These are phyloP conservation scores for Danio rerio DNA, from an alignment of 2,113 vertebrate genomes.

Conservation along the genomic window DNA sequence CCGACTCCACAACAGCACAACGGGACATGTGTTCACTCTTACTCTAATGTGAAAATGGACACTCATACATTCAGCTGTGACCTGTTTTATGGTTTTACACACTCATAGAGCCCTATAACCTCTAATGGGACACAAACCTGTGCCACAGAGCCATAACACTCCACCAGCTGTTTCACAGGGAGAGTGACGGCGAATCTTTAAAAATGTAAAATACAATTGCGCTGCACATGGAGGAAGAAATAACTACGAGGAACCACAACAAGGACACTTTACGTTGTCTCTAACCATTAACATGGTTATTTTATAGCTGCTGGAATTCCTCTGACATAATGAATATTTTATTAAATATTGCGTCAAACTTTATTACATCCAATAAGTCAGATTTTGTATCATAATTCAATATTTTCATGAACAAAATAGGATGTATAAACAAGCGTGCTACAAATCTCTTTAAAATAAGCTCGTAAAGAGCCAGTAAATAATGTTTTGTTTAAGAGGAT, in stretches of 20 bases:
- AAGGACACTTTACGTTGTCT: neutral
- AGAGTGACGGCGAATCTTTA: neutral
- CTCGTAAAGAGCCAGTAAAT: slow-evolving; percentile 20
- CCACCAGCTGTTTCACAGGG: slow-evolving; percentile 38
- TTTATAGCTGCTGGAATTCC: neutral
- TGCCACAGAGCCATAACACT: slow-evolving; percentile 36
- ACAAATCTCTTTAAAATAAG: slow-evolving; percentile 22
- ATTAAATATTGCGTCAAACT: neutral
- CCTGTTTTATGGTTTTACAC: slow-evolving; percentile 65
- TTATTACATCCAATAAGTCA: neutral
- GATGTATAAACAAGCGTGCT: neutral
- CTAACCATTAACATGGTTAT: neutral
- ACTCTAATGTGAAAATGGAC: slow-evolving; percentile 64
- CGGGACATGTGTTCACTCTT: slow-evolving; percentile 62
- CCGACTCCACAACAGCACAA: slow-evolving; percentile 46
- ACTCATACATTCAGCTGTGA: slow-evolving; percentile 63
- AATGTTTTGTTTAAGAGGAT: slow-evolving; percentile 38
- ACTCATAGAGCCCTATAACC: slow-evolving; percentile 58
- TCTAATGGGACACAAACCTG: slow-evolving; percentile 53
- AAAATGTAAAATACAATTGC: neutral
- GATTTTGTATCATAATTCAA: neutral
- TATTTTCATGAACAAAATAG: neutral
- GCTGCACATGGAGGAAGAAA: neutral
- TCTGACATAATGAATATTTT: neutral
- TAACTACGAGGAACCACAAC: neutral